phyloP scores from a whole-genome alignment of 2,797 vertebrate genomes.

The Sebastes miniatus region DNA sequence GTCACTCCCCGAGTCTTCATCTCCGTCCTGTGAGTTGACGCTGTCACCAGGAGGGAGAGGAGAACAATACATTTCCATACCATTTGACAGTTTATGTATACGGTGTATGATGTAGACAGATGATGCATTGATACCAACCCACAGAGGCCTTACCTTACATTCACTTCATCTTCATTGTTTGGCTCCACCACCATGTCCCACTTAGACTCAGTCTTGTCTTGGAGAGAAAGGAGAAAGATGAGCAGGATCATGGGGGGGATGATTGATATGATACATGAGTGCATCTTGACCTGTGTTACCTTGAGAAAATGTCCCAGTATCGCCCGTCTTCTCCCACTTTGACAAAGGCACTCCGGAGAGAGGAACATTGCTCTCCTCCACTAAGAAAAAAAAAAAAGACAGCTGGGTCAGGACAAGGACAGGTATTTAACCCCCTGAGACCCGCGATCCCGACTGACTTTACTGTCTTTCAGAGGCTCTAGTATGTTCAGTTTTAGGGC shows the following conservation, averaged over 20 bases:
- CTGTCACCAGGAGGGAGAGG: constrained; percentile 33
- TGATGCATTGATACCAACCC: background rate
- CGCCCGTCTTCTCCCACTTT: constrained; percentile 83
- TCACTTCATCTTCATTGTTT: constrained; percentile 58
- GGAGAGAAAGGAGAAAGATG: constrained; percentile 10
- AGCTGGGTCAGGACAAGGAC: constrained; percentile 2
- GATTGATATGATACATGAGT: background rate
- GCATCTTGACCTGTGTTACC: constrained; percentile 53
- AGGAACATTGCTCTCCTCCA: constrained; percentile 73
- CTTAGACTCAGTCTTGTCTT: constrained; percentile 78
- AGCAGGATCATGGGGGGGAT: background rate
- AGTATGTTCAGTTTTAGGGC: no score
- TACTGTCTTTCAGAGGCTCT: no score
- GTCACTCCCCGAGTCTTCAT: constrained; percentile 72
- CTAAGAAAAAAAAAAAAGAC: constrained; percentile 43
- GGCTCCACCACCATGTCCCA: constrained; percentile 71
- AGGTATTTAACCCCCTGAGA: no score
- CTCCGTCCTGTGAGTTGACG: constrained; percentile 64
- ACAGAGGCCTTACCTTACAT: constrained; percentile 58
- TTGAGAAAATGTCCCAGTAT: constrained; percentile 64
- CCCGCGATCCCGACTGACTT: no score
- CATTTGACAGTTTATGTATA: background rate
- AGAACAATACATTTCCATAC: background rate
- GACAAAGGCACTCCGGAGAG: constrained; percentile 79
- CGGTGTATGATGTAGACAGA: background rate